Base-by-base conservation (phyloP, 23 tunicate genomes). In the Trididemnum nubilum region DNA sequence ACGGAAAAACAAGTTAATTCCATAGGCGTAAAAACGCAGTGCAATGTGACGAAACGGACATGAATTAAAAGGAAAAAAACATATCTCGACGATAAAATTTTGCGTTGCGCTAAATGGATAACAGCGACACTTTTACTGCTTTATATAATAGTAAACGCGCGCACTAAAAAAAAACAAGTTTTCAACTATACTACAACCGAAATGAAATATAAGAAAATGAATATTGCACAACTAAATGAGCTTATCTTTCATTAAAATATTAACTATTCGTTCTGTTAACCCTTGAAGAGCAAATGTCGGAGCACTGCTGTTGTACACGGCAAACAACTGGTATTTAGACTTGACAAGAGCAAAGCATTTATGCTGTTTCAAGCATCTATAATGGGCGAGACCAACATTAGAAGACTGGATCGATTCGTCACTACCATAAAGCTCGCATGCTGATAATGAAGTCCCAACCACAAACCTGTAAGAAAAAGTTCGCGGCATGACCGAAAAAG, bases 371-470 rank as follows among this genome's bases (percentile, higher is more conserved):
- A 83, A 21, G 36, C 97, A 92, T 0, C 79, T 63, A 73, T 92
- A 92, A 69, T 91, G 97, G 24, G 86, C 81, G 18, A 81, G 33
- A 21, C 88, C 81, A 30, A 49, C 34, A 34, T 87, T 73, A 35
- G 75, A 36, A 21, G 72, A 23, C 0, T 79, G 64, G 4, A 71
- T 50, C 23, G 64, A 69, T 52, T 77, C 91, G 33, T 32, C 72
- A 9, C 25, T 31, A 29, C 76, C 90, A 19, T 65, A 54, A 33
- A 35, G 72, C 7, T 90, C 89, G 1, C 89, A 86, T 0, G 75
- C 78, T 36, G 84, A 85, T 51, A 91, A 85, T 9, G 90, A 72
- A 5, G 97, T 91, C 30, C 97, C 97, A 21, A 85, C 90, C 9
- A 66, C 75, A 51, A 65, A 69, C 69, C 90, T 85, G 76, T 0